Evolutionary conservation across 2,888 invertebrate species (phyloP).

Genomic region (Rhimphoctona megacephalus): DNA sequence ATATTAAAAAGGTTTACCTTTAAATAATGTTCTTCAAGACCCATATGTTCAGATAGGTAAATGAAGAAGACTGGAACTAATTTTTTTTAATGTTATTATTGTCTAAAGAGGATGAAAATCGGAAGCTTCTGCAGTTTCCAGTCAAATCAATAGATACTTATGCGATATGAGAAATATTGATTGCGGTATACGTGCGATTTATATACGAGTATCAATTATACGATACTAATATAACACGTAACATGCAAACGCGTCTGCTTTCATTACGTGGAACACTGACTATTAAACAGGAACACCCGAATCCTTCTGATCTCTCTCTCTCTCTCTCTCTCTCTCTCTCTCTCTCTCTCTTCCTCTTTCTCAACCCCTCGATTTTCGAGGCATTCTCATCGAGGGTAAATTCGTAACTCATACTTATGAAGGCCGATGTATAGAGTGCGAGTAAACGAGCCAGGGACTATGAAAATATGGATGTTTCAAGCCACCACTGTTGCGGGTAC

Average conservation of each 20-base stretch:
- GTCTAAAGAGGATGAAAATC: background rate
- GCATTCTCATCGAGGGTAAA: slow-evolving; percentile 50
- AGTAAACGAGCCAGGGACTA: slow-evolving; percentile 33
- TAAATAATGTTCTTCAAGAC: too few relatives aligned
- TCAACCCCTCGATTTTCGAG: slow-evolving; percentile 37
- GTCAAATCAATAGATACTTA: slow-evolving; percentile 15
- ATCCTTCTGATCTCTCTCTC: slow-evolving; percentile 44
- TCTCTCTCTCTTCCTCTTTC: slow-evolving; percentile 11
- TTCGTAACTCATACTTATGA: slow-evolving; percentile 50
- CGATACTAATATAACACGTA: slow-evolving; percentile 70
- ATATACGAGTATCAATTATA: slow-evolving; percentile 72
- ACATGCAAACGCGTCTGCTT: slow-evolving; percentile 76
- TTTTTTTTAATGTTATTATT: background rate
- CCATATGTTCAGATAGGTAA: too few relatives aligned
- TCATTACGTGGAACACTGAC: slow-evolving; percentile 75
- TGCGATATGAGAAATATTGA: slow-evolving; percentile 24
- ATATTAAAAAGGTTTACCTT: too few relatives aligned
- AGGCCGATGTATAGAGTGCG: slow-evolving; percentile 14
- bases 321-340: slow-evolving; percentile 9
- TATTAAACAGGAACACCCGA: slow-evolving; percentile 79
- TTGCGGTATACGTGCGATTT: slow-evolving; percentile 27
- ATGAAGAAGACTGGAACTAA: background rate
- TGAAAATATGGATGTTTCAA: slow-evolving; percentile 28
- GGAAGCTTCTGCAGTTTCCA: background rate
- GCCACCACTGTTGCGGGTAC: slow-evolving; percentile 12